phyloP scores from a whole-genome alignment of 2,113 vertebrate species.

The Myotis brandtii region DNA sequence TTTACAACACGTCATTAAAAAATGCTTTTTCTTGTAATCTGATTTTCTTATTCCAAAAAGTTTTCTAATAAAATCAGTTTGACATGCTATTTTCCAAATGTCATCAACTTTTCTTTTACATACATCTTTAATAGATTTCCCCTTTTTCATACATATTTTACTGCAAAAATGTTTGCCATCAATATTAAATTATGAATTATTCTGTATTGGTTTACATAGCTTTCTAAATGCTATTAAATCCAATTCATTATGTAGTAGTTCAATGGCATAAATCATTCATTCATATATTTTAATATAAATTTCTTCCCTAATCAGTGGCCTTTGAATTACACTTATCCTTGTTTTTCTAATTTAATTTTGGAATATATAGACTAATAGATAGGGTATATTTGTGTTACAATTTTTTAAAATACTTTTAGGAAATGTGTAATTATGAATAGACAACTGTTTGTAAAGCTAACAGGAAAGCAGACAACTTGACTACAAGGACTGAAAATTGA shows the following conservation, averaged over 20 bases:
- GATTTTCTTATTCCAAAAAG: slow-evolving; percentile 69
- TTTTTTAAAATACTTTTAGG: not conserved
- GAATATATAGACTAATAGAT: not conserved
- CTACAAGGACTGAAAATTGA: not conserved
- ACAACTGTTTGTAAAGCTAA: not conserved
- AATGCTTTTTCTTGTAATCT: slow-evolving; percentile 69
- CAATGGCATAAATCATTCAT: slow-evolving; percentile 58
- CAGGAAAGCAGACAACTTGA: not conserved
- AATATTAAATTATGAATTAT: slow-evolving; percentile 83
- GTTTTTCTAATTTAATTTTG: not conserved
- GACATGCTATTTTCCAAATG: slow-evolving; percentile 70
- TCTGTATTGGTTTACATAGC: slow-evolving; percentile 56
- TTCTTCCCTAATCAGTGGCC: slow-evolving; percentile 12
- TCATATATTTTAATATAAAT: slow-evolving; percentile 70
- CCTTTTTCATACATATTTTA: slow-evolving; percentile 81
- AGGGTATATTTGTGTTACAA: not conserved
- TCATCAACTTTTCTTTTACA: slow-evolving; percentile 70
- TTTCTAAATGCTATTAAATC: slow-evolving; percentile 73
- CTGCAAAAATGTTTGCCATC: slow-evolving; percentile 79
- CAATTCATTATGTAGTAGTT: slow-evolving; percentile 72
- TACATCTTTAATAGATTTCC: slow-evolving; percentile 81
- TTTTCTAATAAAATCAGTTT: slow-evolving; percentile 73
- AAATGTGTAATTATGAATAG: not conserved
- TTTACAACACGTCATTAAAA: not conserved
- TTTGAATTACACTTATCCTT: not conserved